Conservation (phyloP, 2,888 invertebrate genomes). For the Nomada ruficornis region DNA sequence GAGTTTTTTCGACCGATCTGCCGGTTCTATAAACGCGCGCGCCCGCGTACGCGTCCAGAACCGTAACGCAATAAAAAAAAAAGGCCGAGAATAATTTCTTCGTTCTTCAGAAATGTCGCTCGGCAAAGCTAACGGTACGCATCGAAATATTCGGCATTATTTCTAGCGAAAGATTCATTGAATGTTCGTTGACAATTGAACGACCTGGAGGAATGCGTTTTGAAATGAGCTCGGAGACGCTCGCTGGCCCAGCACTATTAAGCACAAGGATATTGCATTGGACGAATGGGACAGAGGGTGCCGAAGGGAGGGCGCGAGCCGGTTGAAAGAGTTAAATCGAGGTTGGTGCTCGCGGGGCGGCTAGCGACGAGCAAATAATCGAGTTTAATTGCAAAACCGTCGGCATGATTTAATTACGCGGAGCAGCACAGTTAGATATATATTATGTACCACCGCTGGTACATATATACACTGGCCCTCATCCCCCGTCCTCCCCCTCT, state of each 20-base stretch:
- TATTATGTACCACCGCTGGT: slow-evolving; percentile 56
- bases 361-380: slow-evolving; percentile 83
- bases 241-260: slow-evolving; percentile 31
- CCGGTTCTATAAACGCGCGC: not conserved
- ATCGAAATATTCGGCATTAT: not conserved
- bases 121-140: not conserved
- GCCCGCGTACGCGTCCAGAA: too few relatives aligned
- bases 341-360: slow-evolving; percentile 71
- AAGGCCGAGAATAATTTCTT: too few relatives aligned
- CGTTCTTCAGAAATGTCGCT: not conserved
- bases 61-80: not conserved
- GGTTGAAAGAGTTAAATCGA: slow-evolving; percentile 82
- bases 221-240: slow-evolving; percentile 39
- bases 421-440: slow-evolving; percentile 74
- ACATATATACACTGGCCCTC: slow-evolving; percentile 45
- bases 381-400: slow-evolving; percentile 85
- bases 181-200: slow-evolving; percentile 48
- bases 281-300: slow-evolving; percentile 58
- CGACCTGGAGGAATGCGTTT: slow-evolving; percentile 37
- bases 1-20: not conserved
- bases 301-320: slow-evolving; percentile 64
- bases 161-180: slow-evolving; percentile 18
- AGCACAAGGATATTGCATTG: slow-evolving; percentile 63
- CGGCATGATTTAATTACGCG: slow-evolving; percentile 84
- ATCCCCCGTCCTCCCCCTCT: not conserved